phyloP scores from a whole-genome alignment of 2,113 vertebrate species.

The Machaerirhynchus nigripectus region DNA sequence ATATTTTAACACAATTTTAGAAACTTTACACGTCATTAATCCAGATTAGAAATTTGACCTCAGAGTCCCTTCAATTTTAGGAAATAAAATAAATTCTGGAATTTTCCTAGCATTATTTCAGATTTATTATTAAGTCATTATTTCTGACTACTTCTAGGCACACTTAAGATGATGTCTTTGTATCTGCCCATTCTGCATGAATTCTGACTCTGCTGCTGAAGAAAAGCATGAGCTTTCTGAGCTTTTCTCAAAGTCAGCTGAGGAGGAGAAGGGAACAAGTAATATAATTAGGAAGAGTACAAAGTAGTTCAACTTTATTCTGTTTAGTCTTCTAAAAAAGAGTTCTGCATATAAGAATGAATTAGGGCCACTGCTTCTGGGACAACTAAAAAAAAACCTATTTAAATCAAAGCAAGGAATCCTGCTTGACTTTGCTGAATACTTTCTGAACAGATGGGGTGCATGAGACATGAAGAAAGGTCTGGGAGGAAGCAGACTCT shows the following conservation, averaged over 20 bases:
- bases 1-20: neutral
- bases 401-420: conserved; percentile 1
- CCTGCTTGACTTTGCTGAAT: neutral
- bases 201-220: neutral
- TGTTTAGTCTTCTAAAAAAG: neutral
- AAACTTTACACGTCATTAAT: neutral
- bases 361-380: neutral
- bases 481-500: neutral
- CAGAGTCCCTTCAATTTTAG: neutral
- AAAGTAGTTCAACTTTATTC: neutral
- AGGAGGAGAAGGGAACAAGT: neutral
- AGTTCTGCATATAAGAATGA: neutral
- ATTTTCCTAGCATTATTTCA: neutral
- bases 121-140: neutral
- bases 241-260: neutral
- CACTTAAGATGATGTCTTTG: neutral
- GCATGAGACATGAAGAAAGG: neutral
- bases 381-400: neutral
- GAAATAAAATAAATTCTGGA: neutral
- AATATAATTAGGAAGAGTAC: neutral
- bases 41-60: neutral
- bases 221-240: neutral
- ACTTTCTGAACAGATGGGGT: neutral
- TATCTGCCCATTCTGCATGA: neutral
- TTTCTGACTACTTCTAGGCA: neutral